Evolutionary conservation across 1,140 invertebrate species (phyloP).

Genomic region (Drosophila subobscura): DNA sequence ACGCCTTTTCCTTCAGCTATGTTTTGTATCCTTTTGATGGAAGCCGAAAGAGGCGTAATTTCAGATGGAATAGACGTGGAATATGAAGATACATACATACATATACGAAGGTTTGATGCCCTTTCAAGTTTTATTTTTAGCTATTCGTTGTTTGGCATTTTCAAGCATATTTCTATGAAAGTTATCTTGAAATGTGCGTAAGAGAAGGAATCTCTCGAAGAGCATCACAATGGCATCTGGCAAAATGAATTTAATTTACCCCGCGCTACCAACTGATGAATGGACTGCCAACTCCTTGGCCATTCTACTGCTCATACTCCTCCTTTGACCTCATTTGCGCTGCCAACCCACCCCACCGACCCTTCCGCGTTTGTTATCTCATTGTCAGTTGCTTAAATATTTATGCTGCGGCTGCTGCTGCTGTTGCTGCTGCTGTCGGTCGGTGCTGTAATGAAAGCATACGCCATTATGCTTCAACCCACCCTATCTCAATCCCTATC

Average conservation of each 20-base stretch:
- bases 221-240: slow-evolving; percentile 5
- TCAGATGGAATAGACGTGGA: slow-evolving; percentile 29
- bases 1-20: neutral
- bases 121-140: neutral
- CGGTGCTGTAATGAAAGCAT: slow-evolving; percentile 75
- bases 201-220: neutral
- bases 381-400: slow-evolving; percentile 80
- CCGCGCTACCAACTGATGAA: slow-evolving; percentile 54
- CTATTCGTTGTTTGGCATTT: no score
- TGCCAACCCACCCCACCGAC: neutral
- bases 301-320: neutral
- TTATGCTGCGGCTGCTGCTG: slow-evolving; percentile 51
- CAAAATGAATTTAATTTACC: slow-evolving; percentile 50
- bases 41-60: slow-evolving; percentile 52
- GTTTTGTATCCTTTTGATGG: slow-evolving; percentile 63
- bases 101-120: neutral
- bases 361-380: slow-evolving; percentile 65
- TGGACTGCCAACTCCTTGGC: slow-evolving; percentile 38
- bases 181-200: neutral
- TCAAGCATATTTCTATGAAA: neutral
- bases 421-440: slow-evolving; percentile 35
- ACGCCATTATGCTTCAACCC: slow-evolving; percentile 63
- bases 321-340: slow-evolving; percentile 54
- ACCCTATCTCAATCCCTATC: neutral
- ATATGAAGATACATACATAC: neutral